Evolutionary conservation across 2,797 vertebrate species (phyloP), one percentile per base, ranked within the genome.

Genomic region (Nannoperca obscura): DNA sequence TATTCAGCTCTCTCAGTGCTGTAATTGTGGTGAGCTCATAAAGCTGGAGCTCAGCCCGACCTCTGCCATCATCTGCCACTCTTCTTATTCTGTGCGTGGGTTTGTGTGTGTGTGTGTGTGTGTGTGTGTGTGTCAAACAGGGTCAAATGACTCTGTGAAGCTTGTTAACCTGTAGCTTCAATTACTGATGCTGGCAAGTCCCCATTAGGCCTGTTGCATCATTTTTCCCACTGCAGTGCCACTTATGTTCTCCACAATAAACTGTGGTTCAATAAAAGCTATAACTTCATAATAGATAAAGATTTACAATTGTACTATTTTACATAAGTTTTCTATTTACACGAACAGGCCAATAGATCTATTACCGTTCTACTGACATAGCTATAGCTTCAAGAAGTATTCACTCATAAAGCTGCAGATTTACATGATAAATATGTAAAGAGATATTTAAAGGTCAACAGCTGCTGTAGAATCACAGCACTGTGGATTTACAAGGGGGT

Each of bases 131-230:
- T 77, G 81, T 86, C 60, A 77, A 89, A 81, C 74, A 34, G 82
- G 86, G 80, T 88, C 68, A 72, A 67, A 68, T 1, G 22, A 75
- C 54, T 74, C 17, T 52, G 52, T 81, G 83, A 74, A 74, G 70
- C 65, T 82, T 83, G 83, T 88, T 87, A 90, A 84, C 84, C 66
- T 88, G 59, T 59, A 67, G 59, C 74, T 80, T 71, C 63, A 77
- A 78, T 88, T 59, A 75, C 74, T 63, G 64, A 66, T 95, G n/a
- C 95, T 96, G 78, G 94, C 95, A 71, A 95, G 94, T 89, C 92
- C 95, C 76, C 95, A 95, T 68, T 47, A 52, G 44, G 52, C 49
- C 24, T 63, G 6, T 2, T 38, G 42, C 55, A 57, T 81, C 53
- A 34, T 73, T 30, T 52, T 44, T 62, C 47, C 72, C 34, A 5